Percentiles rank a stretch among this genome's conserved stretches.
Conservation (phyloP, 2,797 vertebrate genomes). For the Pantherophis vulpinus region DNA sequence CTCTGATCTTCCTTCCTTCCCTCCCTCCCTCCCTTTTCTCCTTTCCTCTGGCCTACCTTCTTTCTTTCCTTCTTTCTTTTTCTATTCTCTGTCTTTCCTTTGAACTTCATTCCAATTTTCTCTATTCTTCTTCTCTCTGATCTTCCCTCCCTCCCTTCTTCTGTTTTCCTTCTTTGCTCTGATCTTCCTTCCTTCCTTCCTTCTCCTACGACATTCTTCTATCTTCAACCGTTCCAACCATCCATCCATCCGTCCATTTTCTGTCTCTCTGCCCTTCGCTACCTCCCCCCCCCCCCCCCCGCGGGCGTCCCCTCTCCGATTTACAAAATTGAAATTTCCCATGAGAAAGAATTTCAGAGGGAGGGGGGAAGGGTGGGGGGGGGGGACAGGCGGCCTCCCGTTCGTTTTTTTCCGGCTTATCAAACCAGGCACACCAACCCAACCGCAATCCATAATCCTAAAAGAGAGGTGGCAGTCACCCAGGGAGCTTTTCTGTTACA, state of each 20-base stretch:
- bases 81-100: no score
- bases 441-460: background rate
- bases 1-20: background rate
- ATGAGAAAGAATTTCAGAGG: background rate
- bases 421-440: background rate
- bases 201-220: background rate
- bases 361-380: background rate
- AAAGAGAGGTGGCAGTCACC: background rate
- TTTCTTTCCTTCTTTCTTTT: background rate
- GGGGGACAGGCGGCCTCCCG: no score
- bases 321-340: background rate
- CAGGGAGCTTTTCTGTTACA: background rate
- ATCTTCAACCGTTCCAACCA: background rate
- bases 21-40: background rate
- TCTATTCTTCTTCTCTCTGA: no score
- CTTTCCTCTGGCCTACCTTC: background rate
- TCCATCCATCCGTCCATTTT: background rate
- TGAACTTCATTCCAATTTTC: no score
- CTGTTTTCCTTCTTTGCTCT: background rate
- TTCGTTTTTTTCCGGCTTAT: background rate
- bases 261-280: no score
- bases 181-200: background rate
- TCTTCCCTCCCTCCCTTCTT: no score
- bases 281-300: fast-evolving
- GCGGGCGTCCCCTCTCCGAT: background rate